Percentiles rank a stretch among this genome's conserved stretches.
These are phyloP conservation scores for Microcebus jonahi DNA, from an alignment of 2,113 vertebrate genomes.

Conservation along the genomic window DNA sequence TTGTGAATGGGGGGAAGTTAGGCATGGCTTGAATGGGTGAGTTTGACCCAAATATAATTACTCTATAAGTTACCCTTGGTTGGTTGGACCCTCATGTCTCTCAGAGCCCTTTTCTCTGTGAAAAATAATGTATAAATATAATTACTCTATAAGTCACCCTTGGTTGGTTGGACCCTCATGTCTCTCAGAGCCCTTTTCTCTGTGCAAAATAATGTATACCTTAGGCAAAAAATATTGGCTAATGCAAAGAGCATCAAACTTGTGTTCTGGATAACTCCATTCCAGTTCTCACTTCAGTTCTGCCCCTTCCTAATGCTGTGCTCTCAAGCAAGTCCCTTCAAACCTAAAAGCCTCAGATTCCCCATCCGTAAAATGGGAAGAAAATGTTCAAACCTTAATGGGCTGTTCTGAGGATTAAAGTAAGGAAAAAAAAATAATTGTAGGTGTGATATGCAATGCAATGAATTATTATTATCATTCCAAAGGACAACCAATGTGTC, in stretches of 20 bases:
- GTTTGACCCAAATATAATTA: not conserved
- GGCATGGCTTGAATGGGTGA: not conserved
- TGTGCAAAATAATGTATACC: not conserved
- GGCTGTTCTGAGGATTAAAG: not conserved
- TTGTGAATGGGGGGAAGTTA: not conserved
- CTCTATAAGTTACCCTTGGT: not conserved
- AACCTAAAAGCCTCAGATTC: not conserved
- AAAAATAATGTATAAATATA: not conserved
- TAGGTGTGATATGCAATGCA: not conserved
- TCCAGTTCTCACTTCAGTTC: not conserved
- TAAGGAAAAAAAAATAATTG: not conserved
- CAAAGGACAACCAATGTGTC: not conserved
- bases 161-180: not conserved
- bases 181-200: not conserved
- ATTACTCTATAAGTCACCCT: not conserved
- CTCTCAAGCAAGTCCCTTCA: not conserved
- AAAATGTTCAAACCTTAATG: not conserved
- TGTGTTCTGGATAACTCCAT: not conserved
- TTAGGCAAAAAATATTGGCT: not conserved
- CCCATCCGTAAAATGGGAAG: not conserved
- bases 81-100: not conserved
- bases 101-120: not conserved
- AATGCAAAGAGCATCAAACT: not conserved
- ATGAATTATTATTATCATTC: not conserved
- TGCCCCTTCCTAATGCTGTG: not conserved